phyloP scores from a whole-genome alignment of 2,797 vertebrate species.

The Falco biarmicus region DNA sequence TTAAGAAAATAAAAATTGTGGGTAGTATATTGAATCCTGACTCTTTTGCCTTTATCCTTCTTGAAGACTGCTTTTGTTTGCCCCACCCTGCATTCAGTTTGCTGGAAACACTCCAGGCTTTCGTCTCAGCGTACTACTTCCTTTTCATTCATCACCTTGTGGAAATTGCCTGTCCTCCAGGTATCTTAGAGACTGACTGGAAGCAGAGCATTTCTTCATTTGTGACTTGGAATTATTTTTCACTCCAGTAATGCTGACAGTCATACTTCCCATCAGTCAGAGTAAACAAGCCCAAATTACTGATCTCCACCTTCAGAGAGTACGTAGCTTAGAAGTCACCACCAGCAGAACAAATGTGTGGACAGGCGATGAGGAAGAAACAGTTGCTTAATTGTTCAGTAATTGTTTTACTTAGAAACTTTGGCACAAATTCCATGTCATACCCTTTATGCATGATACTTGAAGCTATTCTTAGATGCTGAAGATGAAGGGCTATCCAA shows the following conservation, averaged over 20 bases:
- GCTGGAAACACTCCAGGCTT: slow-evolving; percentile 51
- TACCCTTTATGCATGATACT: not conserved
- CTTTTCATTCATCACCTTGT: slow-evolving; percentile 61
- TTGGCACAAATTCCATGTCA: not conserved
- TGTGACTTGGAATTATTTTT: slow-evolving; percentile 46
- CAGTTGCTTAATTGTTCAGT: not conserved
- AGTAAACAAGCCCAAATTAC: slow-evolving; percentile 9
- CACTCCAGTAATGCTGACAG: not conserved
- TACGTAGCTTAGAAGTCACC: not conserved
- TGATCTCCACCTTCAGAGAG: not conserved
- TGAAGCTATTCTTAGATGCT: not conserved
- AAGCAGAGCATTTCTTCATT: slow-evolving; percentile 42
- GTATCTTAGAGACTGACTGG: slow-evolving; percentile 35
- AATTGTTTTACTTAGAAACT: not conserved
- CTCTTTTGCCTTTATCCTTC: slow-evolving; percentile 1
- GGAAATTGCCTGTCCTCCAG: slow-evolving; percentile 57
- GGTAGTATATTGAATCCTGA: not conserved
- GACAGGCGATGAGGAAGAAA: not conserved
- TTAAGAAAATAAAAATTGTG: not conserved
- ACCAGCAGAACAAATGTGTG: not conserved
- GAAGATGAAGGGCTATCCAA: not conserved
- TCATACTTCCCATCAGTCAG: not conserved
- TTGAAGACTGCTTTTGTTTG: not conserved
- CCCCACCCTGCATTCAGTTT: slow-evolving; percentile 21
- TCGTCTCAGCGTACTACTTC: slow-evolving; percentile 27